phyloP scores from a whole-genome alignment of 2,888 invertebrate species.

The Meliscaeva auricollis region DNA sequence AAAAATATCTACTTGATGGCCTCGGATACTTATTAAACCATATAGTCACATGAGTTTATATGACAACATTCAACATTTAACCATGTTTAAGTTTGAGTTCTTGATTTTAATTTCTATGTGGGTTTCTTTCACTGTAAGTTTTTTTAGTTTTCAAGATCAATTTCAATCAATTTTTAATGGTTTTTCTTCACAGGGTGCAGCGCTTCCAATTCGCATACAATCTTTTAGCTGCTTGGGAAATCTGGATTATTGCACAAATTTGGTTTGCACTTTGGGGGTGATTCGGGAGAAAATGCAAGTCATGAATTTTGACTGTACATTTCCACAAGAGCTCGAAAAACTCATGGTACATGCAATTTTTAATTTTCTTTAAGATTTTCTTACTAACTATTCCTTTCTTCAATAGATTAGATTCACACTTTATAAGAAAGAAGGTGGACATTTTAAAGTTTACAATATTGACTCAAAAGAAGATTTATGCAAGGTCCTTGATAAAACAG shows the following conservation, averaged over 20 bases:
- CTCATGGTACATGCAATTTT: slow-evolving; percentile 32
- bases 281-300: slow-evolving; percentile 69
- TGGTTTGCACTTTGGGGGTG: slow-evolving; percentile 54
- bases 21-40: slow-evolving; percentile 23
- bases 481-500: slow-evolving; percentile 62
- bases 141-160: neutral
- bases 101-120: slow-evolving; percentile 31
- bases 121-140: slow-evolving; percentile 24
- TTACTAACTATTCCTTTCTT: too few relatives aligned
- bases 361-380: too few relatives aligned
- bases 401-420: slow-evolving; percentile 59
- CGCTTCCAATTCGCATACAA: slow-evolving; percentile 54
- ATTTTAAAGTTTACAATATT: slow-evolving; percentile 43
- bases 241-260: slow-evolving; percentile 28
- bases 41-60: neutral
- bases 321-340: slow-evolving; percentile 41
- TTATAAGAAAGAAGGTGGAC: slow-evolving; percentile 33
- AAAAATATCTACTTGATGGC: slow-evolving; percentile 44
- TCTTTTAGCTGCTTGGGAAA: slow-evolving; percentile 42
- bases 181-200: slow-evolving; percentile 39
- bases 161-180: neutral
- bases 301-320: slow-evolving; percentile 53
- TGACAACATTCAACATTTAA: slow-evolving; percentile 19
- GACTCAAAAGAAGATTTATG: slow-evolving; percentile 65
- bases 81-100: slow-evolving; percentile 37